Evolutionary conservation across 2,797 vertebrate species (phyloP), one percentile per base, ranked within the genome.

Genomic region (Manis javanica): DNA sequence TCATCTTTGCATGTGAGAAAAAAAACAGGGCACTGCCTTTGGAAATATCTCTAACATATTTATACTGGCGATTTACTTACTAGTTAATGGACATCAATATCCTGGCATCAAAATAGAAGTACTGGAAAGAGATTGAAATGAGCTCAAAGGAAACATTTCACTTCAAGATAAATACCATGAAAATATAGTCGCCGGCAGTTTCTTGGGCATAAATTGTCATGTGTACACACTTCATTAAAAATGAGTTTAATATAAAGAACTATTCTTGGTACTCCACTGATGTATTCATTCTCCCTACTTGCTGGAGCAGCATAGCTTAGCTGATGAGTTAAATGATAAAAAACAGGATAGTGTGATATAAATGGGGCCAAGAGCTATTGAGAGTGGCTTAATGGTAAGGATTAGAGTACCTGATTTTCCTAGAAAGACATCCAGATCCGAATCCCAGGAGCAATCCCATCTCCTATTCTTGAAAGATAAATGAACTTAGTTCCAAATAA

Each of bases 21-120:
- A 86, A 87, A 88, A 79, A 74, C 59, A 87, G 24, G 39, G 14
- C 87, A 77, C 69, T 94, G 91, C 89, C 61, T 96, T 97, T 94
- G 68, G 75, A 92, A 89, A 75, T 93, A 97, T 92, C 53, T 49
- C 34, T 91, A 94, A 88, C 66, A 77, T 90, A 95, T 95, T 97
- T 95, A 87, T 81, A 55, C 46, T 84, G 82, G 42, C 3, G 26
- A 87, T 95, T 97, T 95, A 94, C 59, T 68, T 68, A 87, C 82
- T 53, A 85, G 88, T 87, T 96, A 96, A 95, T 86, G 90, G 82
- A 82, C 51, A 94, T 96, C 87, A 92, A 84, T 97, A 97, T 94
- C 90, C 77, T 89, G 78, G 31, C 85, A 77, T 66, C 71, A 87
- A 91, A 96, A 91, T 71, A 95, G 85, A 96, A 93, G 61, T 78